phyloP scores from a whole-genome alignment of 1,140 invertebrate genomes.

The Yoshiicerus persimilis region DNA sequence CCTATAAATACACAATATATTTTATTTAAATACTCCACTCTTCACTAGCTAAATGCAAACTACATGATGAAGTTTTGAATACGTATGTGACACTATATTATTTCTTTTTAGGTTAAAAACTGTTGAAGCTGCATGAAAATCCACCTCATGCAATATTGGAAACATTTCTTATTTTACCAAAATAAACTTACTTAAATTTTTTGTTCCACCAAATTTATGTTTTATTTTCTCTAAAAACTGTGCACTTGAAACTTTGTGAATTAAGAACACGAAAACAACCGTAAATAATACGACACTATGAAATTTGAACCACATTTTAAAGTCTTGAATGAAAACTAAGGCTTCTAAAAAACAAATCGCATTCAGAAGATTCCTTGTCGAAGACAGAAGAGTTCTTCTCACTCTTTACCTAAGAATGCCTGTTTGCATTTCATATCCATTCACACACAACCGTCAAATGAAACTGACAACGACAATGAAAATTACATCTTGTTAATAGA shows the following conservation, averaged over 20 bases:
- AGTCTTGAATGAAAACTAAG: neutral
- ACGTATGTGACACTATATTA: neutral
- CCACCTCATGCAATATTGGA: no score
- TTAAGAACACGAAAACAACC: neutral
- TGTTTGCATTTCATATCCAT: neutral
- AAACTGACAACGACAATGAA: neutral
- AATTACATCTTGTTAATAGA: neutral
- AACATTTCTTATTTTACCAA: no score
- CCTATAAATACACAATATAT: neutral
- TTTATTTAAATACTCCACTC: neutral
- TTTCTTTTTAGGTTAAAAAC: neutral
- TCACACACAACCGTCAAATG: neutral
- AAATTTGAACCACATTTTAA: constrained; percentile 7
- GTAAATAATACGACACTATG: neutral
- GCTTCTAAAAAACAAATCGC: neutral
- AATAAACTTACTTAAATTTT: neutral
- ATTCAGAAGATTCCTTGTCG: neutral
- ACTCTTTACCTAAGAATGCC: neutral
- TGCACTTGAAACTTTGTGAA: neutral
- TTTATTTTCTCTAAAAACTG: neutral
- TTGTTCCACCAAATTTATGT: neutral
- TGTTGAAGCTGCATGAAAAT: neutral
- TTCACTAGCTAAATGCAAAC: neutral
- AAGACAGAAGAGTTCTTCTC: neutral
- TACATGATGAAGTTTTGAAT: no score